Percentiles rank a stretch among this genome's conserved stretches.
Conservation (phyloP, 2,797 vertebrate species). For the Microctenopoma steveboyesi region DNA sequence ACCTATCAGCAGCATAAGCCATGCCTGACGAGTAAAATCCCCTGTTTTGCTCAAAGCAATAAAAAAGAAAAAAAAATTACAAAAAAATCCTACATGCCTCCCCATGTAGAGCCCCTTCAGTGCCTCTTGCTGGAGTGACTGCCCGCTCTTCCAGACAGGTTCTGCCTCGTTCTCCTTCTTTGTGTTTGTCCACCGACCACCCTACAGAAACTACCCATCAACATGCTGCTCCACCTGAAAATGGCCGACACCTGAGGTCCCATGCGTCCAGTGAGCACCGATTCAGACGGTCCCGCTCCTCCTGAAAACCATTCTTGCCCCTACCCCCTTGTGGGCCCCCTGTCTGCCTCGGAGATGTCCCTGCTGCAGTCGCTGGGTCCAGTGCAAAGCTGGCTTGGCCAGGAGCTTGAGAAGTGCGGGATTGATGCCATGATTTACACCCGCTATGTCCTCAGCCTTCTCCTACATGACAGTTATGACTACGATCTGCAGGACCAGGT, state of each 20-base stretch:
- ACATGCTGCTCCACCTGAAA: constrained; percentile 88
- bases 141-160: constrained; percentile 76
- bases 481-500: constrained; percentile 99
- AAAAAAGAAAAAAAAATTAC: constrained; percentile 70
- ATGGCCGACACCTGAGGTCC: constrained; percentile 93
- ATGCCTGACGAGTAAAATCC: constrained; percentile 90
- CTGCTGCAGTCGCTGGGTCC: constrained; percentile 97
- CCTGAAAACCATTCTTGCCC: constrained; percentile 91
- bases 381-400: constrained; percentile 99
- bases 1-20: constrained; percentile 84
- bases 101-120: constrained; percentile 89
- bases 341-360: constrained; percentile 95
- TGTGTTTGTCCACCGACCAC: constrained; percentile 57
- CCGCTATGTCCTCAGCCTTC: constrained; percentile 98
- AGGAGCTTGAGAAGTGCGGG: constrained; percentile 99
- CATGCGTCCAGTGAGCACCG: constrained; percentile 94
- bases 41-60: constrained; percentile 87
- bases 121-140: constrained; percentile 90
- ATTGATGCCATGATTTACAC: constrained; percentile 99
- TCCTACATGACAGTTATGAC: constrained; percentile 98
- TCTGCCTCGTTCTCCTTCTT: constrained; percentile 75
- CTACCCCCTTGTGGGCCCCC: constrained; percentile 85
- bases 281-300: constrained; percentile 93
- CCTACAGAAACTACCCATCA: constrained; percentile 70
- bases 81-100: constrained; percentile 83